Evolutionary conservation across 1,140 invertebrate species (phyloP).

Genomic region (Drosophila pachea): DNA sequence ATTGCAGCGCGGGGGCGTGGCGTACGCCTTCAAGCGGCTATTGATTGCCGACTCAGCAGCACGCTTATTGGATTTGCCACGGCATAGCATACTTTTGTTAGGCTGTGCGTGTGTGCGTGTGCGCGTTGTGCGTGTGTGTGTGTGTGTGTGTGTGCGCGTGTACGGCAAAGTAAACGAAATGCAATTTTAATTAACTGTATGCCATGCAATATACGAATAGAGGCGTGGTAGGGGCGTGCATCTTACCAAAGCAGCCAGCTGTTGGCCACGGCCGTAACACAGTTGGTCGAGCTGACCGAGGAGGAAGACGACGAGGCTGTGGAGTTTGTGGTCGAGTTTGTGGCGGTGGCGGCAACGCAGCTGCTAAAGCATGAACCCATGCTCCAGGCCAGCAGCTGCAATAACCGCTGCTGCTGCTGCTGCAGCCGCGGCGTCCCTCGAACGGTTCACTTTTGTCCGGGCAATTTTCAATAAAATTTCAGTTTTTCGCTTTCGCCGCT

Average conservation of each 20-base stretch:
- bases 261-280: conserved; percentile 37
- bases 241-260: conserved; percentile 56
- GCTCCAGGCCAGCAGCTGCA: conserved; percentile 34
- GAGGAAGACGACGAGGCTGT: conserved; percentile 52
- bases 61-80: conserved; percentile 58
- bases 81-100: conserved; percentile 45
- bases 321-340: conserved; percentile 29
- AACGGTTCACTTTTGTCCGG: neutral
- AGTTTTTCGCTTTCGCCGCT: neutral
- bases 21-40: conserved; percentile 22
- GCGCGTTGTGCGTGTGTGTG: too few relatives aligned
- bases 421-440: conserved; percentile 8
- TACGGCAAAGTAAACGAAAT: conserved; percentile 56
- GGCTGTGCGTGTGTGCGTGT: neutral
- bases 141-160: neutral
- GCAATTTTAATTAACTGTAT: conserved; percentile 58
- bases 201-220: neutral
- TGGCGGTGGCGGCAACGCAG: conserved; percentile 47
- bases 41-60: conserved; percentile 54
- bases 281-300: conserved; percentile 29
- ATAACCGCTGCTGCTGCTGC: conserved; percentile 10
- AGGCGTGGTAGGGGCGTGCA: neutral
- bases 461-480: conserved; percentile 1
- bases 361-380: conserved; percentile 73
- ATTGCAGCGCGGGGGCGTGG: conserved; percentile 14